These are phyloP conservation scores for Choreutis nemorana DNA, from an alignment of 2,888 invertebrate genomes.

Conservation along the genomic window DNA sequence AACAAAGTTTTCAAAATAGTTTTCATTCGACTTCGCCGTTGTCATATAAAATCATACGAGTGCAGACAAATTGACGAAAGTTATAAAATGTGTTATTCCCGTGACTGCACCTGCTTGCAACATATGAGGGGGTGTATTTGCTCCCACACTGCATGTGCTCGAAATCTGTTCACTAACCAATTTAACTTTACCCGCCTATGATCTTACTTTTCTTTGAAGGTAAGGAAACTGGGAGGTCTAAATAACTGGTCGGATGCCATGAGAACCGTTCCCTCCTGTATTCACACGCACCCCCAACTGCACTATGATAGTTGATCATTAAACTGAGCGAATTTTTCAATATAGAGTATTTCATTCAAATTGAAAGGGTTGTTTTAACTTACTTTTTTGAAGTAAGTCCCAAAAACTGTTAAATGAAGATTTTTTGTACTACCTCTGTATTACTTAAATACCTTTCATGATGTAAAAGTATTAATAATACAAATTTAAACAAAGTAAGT, in stretches of 20 bases:
- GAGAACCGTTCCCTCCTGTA: conserved; percentile 35
- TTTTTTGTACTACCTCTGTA: too few relatives aligned
- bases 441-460: too few relatives aligned
- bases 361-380: too few relatives aligned
- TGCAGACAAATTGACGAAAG: too few relatives aligned
- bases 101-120: conserved; percentile 25
- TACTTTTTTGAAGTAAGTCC: too few relatives aligned
- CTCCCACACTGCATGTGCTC: conserved; percentile 39
- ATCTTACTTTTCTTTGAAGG: conserved; percentile 16
- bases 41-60: too few relatives aligned
- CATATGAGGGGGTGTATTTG: conserved; percentile 23
- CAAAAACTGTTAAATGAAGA: too few relatives aligned
- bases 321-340: neutral
- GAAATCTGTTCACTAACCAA: conserved; percentile 28
- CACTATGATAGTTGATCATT: conserved; percentile 1
- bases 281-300: conserved; percentile 41
- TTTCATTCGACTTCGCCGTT: too few relatives aligned
- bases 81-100: too few relatives aligned
- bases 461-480: too few relatives aligned
- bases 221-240: conserved; percentile 21
- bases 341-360: conserved; percentile 9
- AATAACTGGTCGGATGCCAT: conserved; percentile 23
- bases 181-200: conserved; percentile 20
- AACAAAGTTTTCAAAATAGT: too few relatives aligned
- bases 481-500: too few relatives aligned